Conservation (phyloP, 2,113 vertebrate genomes). For the Oxyura jamaicensis region DNA sequence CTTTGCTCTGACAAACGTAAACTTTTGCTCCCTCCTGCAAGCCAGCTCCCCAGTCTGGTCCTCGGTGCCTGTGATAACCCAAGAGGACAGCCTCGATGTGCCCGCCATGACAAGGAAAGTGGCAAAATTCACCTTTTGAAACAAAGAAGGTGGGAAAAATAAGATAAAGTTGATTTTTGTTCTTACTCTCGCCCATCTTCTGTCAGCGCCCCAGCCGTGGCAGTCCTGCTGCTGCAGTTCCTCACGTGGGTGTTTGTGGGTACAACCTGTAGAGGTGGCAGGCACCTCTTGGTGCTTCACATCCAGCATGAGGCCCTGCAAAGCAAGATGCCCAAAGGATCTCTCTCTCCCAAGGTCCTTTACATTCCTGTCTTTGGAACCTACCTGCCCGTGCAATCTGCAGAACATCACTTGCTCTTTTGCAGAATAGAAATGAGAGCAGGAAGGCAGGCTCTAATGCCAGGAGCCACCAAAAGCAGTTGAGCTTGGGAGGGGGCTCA, state of each 20-base stretch:
- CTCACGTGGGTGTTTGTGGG: rapidly evolving
- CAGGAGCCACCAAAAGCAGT: not conserved
- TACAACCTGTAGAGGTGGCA: not conserved
- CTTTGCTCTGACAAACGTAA: conserved; percentile 64
- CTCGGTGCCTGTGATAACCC: not conserved
- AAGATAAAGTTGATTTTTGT: not conserved
- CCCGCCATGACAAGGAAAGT: not conserved
- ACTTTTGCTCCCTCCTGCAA: conserved; percentile 55
- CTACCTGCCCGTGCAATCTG: rapidly evolving
- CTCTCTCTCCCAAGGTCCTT: not conserved
- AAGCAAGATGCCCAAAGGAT: not conserved
- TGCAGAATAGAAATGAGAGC: rapidly evolving
- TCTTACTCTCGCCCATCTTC: not conserved
- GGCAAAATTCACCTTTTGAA: not conserved
- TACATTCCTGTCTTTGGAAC: not conserved
- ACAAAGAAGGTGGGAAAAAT: not conserved
- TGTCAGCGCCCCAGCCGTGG: rapidly evolving
- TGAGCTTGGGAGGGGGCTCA: rapidly evolving
- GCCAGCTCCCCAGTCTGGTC: not conserved
- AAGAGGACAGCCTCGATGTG: not conserved
- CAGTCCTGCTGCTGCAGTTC: not conserved
- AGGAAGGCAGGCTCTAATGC: not conserved
- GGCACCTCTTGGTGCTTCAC: not conserved
- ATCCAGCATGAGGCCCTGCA: not conserved
- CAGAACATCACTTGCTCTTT: not conserved